These are phyloP conservation scores for Apamea crenata DNA, from an alignment of 2,888 invertebrate genomes.

Conservation along the genomic window DNA sequence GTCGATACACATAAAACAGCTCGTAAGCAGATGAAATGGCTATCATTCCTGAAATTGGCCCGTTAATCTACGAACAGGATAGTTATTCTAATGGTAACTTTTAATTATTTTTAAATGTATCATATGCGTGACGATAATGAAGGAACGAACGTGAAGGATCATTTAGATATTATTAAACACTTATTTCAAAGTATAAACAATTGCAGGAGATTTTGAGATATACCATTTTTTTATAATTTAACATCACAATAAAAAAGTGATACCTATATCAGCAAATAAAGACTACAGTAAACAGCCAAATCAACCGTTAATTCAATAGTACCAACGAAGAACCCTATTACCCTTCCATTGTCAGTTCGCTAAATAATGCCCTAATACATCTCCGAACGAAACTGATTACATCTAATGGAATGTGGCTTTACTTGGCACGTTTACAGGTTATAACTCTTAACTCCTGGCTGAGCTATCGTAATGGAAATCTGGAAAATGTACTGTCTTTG, in stretches of 20 bases:
- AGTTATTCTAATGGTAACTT: constrained; percentile 47
- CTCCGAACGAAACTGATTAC: constrained; percentile 48
- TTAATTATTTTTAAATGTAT: constrained; percentile 30
- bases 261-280: not conserved
- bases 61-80: constrained; percentile 39
- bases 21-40: constrained; percentile 57
- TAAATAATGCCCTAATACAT: constrained; percentile 51
- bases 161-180: not conserved
- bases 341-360: constrained; percentile 21
- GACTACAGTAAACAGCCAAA: not conserved
- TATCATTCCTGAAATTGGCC: constrained; percentile 56
- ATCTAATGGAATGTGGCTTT: constrained; percentile 51
- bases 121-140: not conserved
- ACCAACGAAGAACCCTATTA: constrained; percentile 29
- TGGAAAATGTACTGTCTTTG: constrained; percentile 40
- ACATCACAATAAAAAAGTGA: not conserved
- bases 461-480: constrained; percentile 59
- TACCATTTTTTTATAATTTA: not conserved
- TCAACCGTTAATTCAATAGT: constrained; percentile 6
- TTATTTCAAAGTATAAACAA: not conserved
- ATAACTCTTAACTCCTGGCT: constrained; percentile 26
- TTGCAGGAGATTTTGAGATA: too few relatives aligned
- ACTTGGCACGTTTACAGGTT: constrained; percentile 47
- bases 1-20: constrained; percentile 58
- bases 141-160: not conserved